Base-by-base conservation (phyloP, 1,140 invertebrate species). In the Holcopasites calliopsidis region DNA sequence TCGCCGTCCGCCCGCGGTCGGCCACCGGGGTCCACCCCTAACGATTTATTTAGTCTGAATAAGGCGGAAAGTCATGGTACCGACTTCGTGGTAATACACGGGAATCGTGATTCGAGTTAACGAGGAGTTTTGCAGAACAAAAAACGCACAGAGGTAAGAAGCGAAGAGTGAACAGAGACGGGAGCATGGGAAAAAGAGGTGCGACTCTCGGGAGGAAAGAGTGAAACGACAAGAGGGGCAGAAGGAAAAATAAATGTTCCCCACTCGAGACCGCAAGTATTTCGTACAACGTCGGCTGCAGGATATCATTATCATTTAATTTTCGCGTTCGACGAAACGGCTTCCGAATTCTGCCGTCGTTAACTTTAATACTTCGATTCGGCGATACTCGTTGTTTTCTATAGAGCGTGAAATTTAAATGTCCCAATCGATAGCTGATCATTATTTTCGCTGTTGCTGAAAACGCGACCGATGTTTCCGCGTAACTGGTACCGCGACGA, bases 301-400 rank as follows among this genome's bases (percentile, higher is more conserved):
- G 75, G 76, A 88, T 88, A 86, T 89, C 88, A 89, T 89, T 89
- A 89, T 89, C 87, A 87, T 84, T 88, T 87, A 88, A 88, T 89
- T 88, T 83, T 81, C 80, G 50, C 75, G 73, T 79, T 84, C 76
- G 64, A 55, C 72, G 73, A 79, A 83, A 76, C 44, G 69, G 57
- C 74, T 60, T 64, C 47, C 73, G 64, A 75, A 80, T 81, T 78
- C 72, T 76, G 44, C 77, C 82, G 60, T 84, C 86, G 76, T 88
- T 88, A 88, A 85, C 80, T 50, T 82, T 66, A 84, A 76, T 52
- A 54, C 31, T 55, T 71, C 75, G 75, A 81, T 85, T 87, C 82
- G 82, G 81, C 49, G 79, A 57, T 79, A 68, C 64, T 74, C 71
- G 71, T 82, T 75, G 72, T 83, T 85, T 87, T 82, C 74, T 70